Base-by-base conservation (phyloP, 1,140 invertebrate genomes). In the Danaus plexippus region DNA sequence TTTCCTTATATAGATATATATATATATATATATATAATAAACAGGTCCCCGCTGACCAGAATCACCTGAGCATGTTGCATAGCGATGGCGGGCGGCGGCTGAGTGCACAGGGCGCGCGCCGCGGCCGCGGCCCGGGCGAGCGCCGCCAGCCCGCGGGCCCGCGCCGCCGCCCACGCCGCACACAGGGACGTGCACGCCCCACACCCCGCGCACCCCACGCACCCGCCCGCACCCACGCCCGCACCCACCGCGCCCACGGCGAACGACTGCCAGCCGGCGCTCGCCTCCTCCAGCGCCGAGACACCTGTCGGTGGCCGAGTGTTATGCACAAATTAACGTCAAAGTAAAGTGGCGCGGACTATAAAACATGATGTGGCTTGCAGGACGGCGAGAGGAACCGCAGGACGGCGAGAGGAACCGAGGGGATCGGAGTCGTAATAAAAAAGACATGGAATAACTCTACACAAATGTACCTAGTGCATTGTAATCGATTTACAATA, bases 21-120 rank as follows among this genome's bases (percentile, higher is more conserved):
- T n/a, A n/a, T n/a, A n/a, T n/a, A n/a, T n/a, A n/a, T n/a, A n/a
- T n/a, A n/a, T n/a, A n/a, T n/a, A n/a, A n/a, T n/a, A n/a, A n/a
- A n/a, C n/a, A n/a, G n/a, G n/a, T n/a, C n/a, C n/a, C n/a, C n/a
- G n/a, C n/a, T n/a, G n/a, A n/a, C n/a, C n/a, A n/a, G n/a, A n/a
- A n/a, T 15, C 15, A 71, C 71, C 64, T 75, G 73, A 2, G 95
- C 95, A 52, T 96, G 90, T 9, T 94, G 92, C 1, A 92, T 90
- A 1, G 96, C 95, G 60, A 98, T 97, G 2, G 96, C 96, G 2
- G 97, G 96, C 32, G 96, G 96, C 15, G 96, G 96, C 49, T 96
- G 94, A 56, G 96, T 96, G 67, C 94, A 94, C 22, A 97, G 89
- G 44, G 94, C 93, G 71, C 93, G 91, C 71, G 94, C 95, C 0